These are phyloP conservation scores for Urocyon cinereoargenteus DNA, from an alignment of 2,797 vertebrate genomes.

Conservation along the genomic window DNA sequence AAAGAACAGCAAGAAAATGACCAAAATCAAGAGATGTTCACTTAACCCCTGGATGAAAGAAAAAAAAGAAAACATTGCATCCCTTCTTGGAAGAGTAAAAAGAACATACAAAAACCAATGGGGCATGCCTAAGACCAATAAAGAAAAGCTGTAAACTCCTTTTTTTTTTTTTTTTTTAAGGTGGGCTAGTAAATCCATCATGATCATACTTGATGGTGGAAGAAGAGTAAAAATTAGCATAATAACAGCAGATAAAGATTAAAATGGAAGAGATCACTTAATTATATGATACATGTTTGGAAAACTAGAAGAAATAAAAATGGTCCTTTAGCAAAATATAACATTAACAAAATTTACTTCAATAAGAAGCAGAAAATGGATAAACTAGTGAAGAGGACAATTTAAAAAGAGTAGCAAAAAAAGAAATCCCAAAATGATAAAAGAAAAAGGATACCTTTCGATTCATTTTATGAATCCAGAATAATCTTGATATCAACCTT, in stretches of 20 bases:
- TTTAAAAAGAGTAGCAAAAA: not conserved
- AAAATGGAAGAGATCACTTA: slow-evolving; percentile 9
- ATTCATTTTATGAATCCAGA: slow-evolving; percentile 13
- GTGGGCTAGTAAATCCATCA: not conserved
- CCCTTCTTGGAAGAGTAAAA: not conserved
- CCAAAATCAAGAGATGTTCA: not conserved
- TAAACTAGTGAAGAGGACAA: slow-evolving; percentile 22
- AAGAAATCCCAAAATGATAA: not conserved
- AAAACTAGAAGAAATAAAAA: not conserved
- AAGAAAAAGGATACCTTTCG: not conserved
- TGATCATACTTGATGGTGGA: not conserved
- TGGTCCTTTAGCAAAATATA: slow-evolving; percentile 12
- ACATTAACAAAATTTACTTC: not conserved
- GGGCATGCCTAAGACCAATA: not conserved
- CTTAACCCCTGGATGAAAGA: not conserved
- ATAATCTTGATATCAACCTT: slow-evolving; percentile 49
- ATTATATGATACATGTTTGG: slow-evolving; percentile 22
- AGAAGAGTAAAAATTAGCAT: not conserved
- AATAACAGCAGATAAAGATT: not conserved
- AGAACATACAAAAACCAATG: not conserved
- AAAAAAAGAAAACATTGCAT: not conserved
- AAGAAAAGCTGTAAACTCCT: not conserved
- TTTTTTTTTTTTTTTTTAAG: slow-evolving; percentile 8
- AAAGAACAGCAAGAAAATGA: slow-evolving; percentile 49
- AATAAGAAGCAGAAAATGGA: not conserved